Evolutionary conservation across 2,888 invertebrate species (phyloP).

Genomic region (Andrena trimmerana): DNA sequence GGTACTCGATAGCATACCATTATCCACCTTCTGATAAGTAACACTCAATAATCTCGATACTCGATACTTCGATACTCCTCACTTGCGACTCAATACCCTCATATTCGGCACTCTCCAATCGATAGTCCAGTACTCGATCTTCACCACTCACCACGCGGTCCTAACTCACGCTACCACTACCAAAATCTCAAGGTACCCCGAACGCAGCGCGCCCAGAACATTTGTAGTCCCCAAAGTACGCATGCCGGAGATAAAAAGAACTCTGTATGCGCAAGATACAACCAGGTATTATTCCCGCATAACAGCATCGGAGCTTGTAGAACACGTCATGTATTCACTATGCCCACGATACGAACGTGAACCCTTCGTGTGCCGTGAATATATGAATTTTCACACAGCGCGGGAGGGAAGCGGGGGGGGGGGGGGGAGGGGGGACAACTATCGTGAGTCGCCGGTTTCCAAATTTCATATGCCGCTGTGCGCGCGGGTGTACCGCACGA

Average conservation of each 20-base stretch:
- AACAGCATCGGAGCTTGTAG: background rate
- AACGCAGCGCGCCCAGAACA: background rate
- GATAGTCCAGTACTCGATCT: too few species aligned
- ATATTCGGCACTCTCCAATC: too few species aligned
- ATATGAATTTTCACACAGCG: conserved; percentile 9
- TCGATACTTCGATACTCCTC: too few species aligned
- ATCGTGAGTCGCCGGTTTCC: conserved; percentile 5
- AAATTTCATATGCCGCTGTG: conserved; percentile 29
- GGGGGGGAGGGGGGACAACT: background rate
- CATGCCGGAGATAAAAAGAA: background rate
- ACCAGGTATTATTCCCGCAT: background rate
- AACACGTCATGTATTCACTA: conserved; percentile 1
- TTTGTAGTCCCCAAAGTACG: conserved; percentile 18
- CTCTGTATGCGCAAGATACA: conserved; percentile 9
- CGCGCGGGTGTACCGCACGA: background rate
- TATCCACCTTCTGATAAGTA: too few species aligned
- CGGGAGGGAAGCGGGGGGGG: background rate
- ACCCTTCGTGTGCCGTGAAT: too few species aligned
- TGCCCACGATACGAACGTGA: background rate
- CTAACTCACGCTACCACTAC: too few species aligned
- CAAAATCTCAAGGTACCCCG: too few species aligned
- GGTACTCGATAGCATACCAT: too few species aligned
- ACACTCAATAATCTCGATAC: too few species aligned
- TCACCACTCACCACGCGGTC: too few species aligned
- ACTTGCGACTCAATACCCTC: too few species aligned